Evolutionary conservation across 2,113 vertebrate genomes (phyloP).

Genomic region (Octodon degus): DNA sequence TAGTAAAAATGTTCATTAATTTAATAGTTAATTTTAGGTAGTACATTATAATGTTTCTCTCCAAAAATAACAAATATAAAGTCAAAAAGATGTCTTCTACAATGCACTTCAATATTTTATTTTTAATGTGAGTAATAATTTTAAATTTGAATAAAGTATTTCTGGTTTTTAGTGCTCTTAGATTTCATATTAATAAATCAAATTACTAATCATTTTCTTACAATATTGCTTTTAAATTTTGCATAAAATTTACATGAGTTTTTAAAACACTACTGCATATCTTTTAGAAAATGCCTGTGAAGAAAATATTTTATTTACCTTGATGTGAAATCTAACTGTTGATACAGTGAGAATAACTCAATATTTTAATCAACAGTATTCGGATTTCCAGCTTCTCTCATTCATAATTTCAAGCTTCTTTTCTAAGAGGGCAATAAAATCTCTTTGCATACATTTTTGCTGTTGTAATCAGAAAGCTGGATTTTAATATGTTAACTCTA

Average conservation of each 20-base stretch:
- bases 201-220: conserved; percentile 14
- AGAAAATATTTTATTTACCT: not conserved
- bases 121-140: conserved; percentile 28
- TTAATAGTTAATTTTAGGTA: conserved; percentile 50
- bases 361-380: conserved; percentile 9
- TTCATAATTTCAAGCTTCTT: conserved; percentile 28
- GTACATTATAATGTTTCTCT: not conserved
- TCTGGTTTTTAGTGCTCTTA: not conserved
- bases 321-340: conserved; percentile 11
- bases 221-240: conserved; percentile 35
- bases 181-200: conserved; percentile 31
- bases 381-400: not conserved
- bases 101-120: not conserved
- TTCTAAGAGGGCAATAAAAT: conserved; percentile 12
- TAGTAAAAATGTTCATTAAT: conserved; percentile 2
- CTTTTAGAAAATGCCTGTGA: not conserved
- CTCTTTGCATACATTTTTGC: not conserved
- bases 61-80: conserved; percentile 38
- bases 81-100: not conserved
- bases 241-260: not conserved
- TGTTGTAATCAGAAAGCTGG: not conserved
- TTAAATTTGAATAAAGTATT: conserved; percentile 28
- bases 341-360: not conserved
- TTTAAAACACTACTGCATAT: conserved; percentile 14
- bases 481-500: conserved; percentile 49